Evolutionary conservation across 2,113 vertebrate genomes (phyloP), one percentile per base, ranked within the genome.

Genomic region (Solea senegalensis): DNA sequence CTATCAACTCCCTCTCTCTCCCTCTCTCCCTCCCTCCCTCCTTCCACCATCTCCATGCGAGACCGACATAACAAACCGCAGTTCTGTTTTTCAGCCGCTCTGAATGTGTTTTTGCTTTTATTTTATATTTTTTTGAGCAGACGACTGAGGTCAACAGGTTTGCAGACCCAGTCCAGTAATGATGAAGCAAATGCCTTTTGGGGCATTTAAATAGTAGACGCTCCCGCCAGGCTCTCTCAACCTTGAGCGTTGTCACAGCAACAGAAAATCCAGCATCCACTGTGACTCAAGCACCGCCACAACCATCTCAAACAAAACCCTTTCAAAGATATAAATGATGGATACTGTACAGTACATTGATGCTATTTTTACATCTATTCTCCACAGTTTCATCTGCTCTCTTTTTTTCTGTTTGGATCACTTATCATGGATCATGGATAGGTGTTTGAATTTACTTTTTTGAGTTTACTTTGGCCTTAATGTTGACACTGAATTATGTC

Each of bases 161-260:
- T 67, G 44, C 71, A 63, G 57, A 66, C 73, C 53, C 48, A 63
- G 68, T 28, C 59, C 49, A 15, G 61, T 80, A 70, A 80, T 71
- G 78, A 87, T 81, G 74, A 74, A 64, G 77, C 72, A 81, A 76
- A 84, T 73, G 63, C 51, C 55, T 78, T 81, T 61, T 21, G 49
- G 67, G 62, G 9, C 61, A 56, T 74, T 65, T 28, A 44, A 55
- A 60, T 74, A 3, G 3, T 34, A 34, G 34, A 8, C n/a, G 57
- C 9, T 69, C 28, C 55, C 14, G 72, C 63, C 50, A 0, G 69
- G 39, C 55, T 54, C 9, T 1, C 59, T 74, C 49, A 16, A 49
- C 63, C 68, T 50, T 62, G 21, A 51, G 64, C 12, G 86, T 86
- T 86, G 87, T 81, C 82, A 84, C 81, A 76, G 83, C 83, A 87